phyloP scores from a whole-genome alignment of 30 jellyfish, hydroid and myxozoan species.

The Chrysaora quinquecirrha region DNA sequence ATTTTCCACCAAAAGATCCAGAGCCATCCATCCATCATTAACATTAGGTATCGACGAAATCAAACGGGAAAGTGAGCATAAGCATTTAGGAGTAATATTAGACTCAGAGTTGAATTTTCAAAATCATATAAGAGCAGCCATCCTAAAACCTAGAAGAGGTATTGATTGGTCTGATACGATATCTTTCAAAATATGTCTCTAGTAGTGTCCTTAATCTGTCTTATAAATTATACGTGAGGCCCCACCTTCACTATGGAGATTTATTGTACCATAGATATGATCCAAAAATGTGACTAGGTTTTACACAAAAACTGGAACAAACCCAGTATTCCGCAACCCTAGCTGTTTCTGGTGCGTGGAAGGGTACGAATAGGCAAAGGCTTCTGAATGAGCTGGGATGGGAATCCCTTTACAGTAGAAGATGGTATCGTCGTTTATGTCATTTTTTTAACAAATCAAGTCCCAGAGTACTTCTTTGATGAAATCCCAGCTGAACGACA shows the following conservation, averaged over 20 bases:
- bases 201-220: slow-evolving; percentile 10
- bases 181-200: not conserved
- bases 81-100: not conserved
- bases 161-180: too few species aligned
- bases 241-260: slow-evolving; percentile 55
- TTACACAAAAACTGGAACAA: slow-evolving; percentile 42
- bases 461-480: slow-evolving; percentile 10
- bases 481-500: too few species aligned
- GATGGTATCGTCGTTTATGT: slow-evolving; percentile 28
- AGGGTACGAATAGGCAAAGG: too few species aligned
- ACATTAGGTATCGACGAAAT: not conserved
- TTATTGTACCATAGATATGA: slow-evolving; percentile 31
- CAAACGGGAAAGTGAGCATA: not conserved
- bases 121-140: not conserved
- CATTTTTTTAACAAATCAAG: not conserved
- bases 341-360: too few species aligned
- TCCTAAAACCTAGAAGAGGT: not conserved
- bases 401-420: slow-evolving; percentile 28
- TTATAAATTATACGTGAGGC: slow-evolving; percentile 37
- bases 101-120: not conserved
- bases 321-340: too few species aligned
- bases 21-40: not conserved
- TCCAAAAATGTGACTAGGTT: slow-evolving; percentile 24
- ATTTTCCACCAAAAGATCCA: not conserved
- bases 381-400: slow-evolving; percentile 22